Evolutionary conservation across 2,888 invertebrate species (phyloP).

Genomic region (Masnerella sp.): DNA sequence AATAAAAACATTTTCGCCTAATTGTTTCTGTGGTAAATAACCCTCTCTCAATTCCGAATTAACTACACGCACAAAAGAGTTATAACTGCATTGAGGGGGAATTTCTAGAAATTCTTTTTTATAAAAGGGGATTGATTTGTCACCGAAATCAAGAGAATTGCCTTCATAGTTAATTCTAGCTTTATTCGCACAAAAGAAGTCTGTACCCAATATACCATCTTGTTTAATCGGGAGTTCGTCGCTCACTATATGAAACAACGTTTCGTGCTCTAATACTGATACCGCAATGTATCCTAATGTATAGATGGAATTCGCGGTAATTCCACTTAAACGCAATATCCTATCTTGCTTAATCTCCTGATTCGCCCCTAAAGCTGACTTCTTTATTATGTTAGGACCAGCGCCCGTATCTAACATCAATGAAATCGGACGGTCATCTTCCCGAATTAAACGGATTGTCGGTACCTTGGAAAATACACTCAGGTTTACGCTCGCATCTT

Average conservation of each 20-base stretch:
- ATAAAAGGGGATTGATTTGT: background rate
- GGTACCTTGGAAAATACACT: constrained; percentile 3
- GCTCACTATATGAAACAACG: constrained; percentile 34
- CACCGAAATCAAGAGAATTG: constrained; percentile 10
- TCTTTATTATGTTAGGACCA: constrained; percentile 44
- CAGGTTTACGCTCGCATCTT: constrained; percentile 14
- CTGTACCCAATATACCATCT: constrained; percentile 40
- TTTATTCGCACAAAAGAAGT: constrained; percentile 32
- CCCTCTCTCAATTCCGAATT: background rate
- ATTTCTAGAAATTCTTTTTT: background rate
- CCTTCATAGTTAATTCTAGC: constrained; percentile 21
- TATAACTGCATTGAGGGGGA: background rate
- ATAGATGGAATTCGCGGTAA: constrained; percentile 21
- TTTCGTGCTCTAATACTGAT: background rate
- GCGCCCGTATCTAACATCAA: constrained; percentile 45
- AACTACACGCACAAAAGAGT: background rate
- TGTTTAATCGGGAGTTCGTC: constrained; percentile 40
- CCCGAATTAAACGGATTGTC: background rate
- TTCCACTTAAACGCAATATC: constrained; percentile 36
- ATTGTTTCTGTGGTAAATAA: background rate
- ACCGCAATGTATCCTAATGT: constrained; percentile 22
- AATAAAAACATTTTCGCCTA: background rate
- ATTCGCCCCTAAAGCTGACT: background rate
- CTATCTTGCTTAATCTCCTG: background rate
- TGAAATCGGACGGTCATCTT: background rate